These are phyloP conservation scores for Molossus molossus DNA, from an alignment of 2,797 vertebrate species.

Conservation along the genomic window DNA sequence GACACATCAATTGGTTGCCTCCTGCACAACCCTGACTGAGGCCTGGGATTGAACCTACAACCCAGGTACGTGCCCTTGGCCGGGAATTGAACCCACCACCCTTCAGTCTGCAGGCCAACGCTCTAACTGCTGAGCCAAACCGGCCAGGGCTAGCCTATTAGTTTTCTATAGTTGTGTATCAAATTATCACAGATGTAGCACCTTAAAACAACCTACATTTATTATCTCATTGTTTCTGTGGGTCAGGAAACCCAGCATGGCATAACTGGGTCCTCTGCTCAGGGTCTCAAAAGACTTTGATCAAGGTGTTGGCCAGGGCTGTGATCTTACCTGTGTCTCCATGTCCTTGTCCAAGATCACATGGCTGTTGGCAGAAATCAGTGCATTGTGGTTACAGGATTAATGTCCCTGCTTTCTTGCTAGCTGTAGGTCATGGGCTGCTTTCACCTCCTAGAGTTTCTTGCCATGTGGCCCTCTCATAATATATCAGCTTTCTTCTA, in stretches of 20 bases:
- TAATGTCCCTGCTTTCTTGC: not conserved
- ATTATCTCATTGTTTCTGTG: not conserved
- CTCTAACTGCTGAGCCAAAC: no score
- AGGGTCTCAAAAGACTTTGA: not conserved
- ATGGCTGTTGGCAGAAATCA: not conserved
- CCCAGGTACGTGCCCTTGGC: no score
- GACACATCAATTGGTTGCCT: no score
- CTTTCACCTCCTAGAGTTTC: not conserved
- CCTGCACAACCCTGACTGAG: no score
- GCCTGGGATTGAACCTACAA: no score
- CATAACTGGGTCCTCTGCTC: not conserved
- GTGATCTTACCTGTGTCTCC: not conserved
- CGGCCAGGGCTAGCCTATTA: no score
- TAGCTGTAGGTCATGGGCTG: not conserved
- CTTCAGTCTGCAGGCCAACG: no score
- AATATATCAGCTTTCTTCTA: not conserved
- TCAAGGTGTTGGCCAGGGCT: not conserved
- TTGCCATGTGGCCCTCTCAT: not conserved
- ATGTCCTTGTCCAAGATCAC: not conserved
- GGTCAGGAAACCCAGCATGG: not conserved
- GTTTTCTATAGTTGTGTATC: not conserved
- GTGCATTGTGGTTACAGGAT: not conserved
- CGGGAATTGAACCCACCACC: no score
- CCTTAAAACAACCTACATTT: conserved; percentile 3
- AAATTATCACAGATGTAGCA: not conserved